Conservation (phyloP, 2,888 invertebrate species). For the Sicus ferrugineus region DNA sequence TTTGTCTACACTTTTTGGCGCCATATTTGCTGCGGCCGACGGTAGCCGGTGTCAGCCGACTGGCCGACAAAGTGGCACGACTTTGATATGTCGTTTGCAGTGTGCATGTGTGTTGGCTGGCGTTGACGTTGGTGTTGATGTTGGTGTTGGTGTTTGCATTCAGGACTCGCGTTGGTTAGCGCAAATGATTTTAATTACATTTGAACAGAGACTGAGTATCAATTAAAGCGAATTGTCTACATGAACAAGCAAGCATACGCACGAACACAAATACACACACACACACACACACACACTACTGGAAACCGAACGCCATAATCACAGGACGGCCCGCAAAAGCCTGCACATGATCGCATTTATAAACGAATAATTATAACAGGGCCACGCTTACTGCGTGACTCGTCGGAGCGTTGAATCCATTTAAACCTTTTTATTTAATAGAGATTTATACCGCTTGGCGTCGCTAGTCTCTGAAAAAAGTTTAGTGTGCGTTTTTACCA, state of each 20-base stretch:
- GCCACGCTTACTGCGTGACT: constrained; percentile 15
- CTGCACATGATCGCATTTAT: constrained; percentile 27
- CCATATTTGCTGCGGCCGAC: not conserved
- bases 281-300: not conserved
- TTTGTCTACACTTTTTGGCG: no score
- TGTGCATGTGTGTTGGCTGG: no score
- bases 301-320: not conserved
- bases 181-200: constrained; percentile 44
- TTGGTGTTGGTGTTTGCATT: constrained; percentile 19
- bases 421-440: constrained; percentile 56
- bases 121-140: constrained; percentile 3
- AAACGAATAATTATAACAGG: constrained; percentile 21
- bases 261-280: not conserved
- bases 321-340: constrained; percentile 3
- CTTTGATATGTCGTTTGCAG: no score
- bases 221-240: constrained; percentile 44
- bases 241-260: not conserved
- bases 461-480: no score
- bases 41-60: no score
- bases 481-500: no score
- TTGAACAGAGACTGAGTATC: constrained; percentile 41
- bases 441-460: constrained; percentile 61
- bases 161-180: no score
- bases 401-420: not conserved
- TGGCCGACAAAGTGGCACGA: no score